Percentiles rank a stretch among this genome's conserved stretches.
Conservation (phyloP, 1,140 invertebrate genomes). For the Drosophila kanapiae region DNA sequence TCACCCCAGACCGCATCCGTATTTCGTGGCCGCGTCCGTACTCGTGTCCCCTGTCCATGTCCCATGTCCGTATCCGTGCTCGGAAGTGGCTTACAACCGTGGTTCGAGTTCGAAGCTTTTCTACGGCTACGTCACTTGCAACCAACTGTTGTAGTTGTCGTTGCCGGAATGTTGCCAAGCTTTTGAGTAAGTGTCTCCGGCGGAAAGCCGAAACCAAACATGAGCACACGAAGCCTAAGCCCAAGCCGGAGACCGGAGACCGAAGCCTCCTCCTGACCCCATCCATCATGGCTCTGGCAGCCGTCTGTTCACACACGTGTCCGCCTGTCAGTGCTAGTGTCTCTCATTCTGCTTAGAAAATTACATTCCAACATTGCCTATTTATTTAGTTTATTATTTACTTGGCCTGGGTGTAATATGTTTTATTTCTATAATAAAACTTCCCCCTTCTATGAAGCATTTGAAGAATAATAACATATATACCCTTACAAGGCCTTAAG, state of each 20-base stretch:
- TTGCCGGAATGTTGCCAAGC: conserved; percentile 6
- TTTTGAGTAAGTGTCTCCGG: conserved; percentile 2
- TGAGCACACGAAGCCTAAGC: background rate
- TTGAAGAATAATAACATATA: too few relatives aligned
- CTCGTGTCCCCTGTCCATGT: background rate
- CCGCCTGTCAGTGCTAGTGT: conserved; percentile 6
- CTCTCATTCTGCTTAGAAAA: background rate
- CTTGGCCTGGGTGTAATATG: background rate
- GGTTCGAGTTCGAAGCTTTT: conserved; percentile 5
- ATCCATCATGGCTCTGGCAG: conserved; percentile 19
- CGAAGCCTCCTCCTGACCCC: conserved; percentile 11
- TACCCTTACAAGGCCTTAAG: background rate
- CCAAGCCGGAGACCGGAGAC: conserved; percentile 3
- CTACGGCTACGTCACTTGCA: conserved; percentile 29
- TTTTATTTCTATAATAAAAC: background rate
- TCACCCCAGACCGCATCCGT: conserved; percentile 28
- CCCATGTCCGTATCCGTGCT: conserved; percentile 2
- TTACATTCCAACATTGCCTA: background rate
- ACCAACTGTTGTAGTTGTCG: conserved; percentile 1
- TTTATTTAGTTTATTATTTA: conserved; percentile 10
- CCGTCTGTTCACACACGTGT: conserved; percentile 16
- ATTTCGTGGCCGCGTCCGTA: conserved; percentile 22
- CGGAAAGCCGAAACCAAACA: conserved; percentile 4
- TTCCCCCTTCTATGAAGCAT: too few relatives aligned
- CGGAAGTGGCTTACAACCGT: conserved; percentile 2